A percentile compares a stretch with the other conserved stretches of the same genome.
These are phyloP conservation scores for Monochamus saltuarius DNA, from an alignment of 1,140 invertebrate species.

Conservation along the genomic window DNA sequence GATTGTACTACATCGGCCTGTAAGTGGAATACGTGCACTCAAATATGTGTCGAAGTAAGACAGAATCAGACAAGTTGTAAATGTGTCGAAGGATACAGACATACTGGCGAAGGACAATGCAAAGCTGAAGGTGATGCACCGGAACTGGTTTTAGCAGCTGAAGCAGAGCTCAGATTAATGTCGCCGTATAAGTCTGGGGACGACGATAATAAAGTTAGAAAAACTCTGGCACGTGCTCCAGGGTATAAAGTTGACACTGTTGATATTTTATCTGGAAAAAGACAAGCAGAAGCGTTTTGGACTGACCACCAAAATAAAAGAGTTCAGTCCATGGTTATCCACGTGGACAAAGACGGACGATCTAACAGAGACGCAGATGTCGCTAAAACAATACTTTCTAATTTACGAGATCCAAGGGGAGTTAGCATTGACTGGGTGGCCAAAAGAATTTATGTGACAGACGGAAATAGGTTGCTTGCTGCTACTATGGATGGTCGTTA, in stretches of 20 bases:
- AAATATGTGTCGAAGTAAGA: conserved; percentile 69
- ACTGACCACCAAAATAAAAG: conserved; percentile 57
- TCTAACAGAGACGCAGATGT: conserved; percentile 24
- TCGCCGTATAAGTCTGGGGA: conserved; percentile 63
- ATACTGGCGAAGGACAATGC: conserved; percentile 56
- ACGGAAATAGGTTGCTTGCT: conserved; percentile 64
- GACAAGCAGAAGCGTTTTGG: conserved; percentile 57
- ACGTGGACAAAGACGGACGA: conserved; percentile 41
- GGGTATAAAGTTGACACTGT: conserved; percentile 56
- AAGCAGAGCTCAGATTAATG: conserved; percentile 63
- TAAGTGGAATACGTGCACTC: conserved; percentile 71
- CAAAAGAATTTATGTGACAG: conserved; percentile 72
- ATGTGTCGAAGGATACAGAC: conserved; percentile 66
- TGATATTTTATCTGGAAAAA: conserved; percentile 55
- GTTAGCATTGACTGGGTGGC: conserved; percentile 78
- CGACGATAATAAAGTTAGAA: conserved; percentile 32
- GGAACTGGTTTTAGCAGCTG: conserved; percentile 63
- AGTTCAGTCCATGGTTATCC: conserved; percentile 42
- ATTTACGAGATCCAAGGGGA: conserved; percentile 65
- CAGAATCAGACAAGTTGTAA: conserved; percentile 62
- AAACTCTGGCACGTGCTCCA: conserved; percentile 43
- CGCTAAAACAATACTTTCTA: conserved; percentile 44
- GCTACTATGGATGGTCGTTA: conserved; percentile 61
- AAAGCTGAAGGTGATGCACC: conserved; percentile 59
- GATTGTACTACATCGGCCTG: conserved; percentile 55